Evolutionary conservation across 2,113 vertebrate genomes (phyloP), one percentile per base, ranked within the genome.

Genomic region (Catharus minimus): DNA sequence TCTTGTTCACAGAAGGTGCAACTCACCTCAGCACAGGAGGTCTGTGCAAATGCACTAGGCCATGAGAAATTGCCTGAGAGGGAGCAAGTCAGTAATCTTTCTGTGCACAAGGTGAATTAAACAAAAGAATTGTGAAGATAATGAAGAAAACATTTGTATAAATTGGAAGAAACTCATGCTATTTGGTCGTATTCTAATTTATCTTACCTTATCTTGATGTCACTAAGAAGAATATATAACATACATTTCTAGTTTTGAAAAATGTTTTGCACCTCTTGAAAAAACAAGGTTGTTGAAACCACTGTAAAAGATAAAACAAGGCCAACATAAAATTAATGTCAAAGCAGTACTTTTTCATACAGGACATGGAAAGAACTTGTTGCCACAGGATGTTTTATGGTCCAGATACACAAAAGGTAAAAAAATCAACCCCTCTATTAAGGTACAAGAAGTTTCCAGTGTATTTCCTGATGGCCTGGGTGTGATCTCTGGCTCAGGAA

Each of bases 391-490:
- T 56, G 27, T 87, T 78, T 77, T 81, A 47, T 47, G 36, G 18
- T 18, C 33, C 13, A 55, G 33, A 13, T 30, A 2, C 41, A 47
- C 39, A 62, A 93, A 24, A 83, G 7, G 21, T 55, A 18, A 73
- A 83, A 68, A 36, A 22, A 1, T 0, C 3, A 5, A 27, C 5
- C 1, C 2, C 19, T 13, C 3, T 46, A 20, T 15, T 55, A 57
- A 66, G 21, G 21, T 46, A 23, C 0, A 1, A 77, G 30, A 83
- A 62, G 4, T 15, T 73, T 68, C 15, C 26, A 23, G 7, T 12
- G 18, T 66, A 23, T 38, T 74, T 46, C 5, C 7, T 67, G 12
- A 36, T 81, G 61, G 19, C 17, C 43, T 75, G n/a, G 21, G 11
- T 14, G 7, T 88, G 14, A 61, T 30, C 12, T 69, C 55, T 77